phyloP scores from a whole-genome alignment of 2,888 invertebrate species.

The Liopterus haemorrhoidalis region DNA sequence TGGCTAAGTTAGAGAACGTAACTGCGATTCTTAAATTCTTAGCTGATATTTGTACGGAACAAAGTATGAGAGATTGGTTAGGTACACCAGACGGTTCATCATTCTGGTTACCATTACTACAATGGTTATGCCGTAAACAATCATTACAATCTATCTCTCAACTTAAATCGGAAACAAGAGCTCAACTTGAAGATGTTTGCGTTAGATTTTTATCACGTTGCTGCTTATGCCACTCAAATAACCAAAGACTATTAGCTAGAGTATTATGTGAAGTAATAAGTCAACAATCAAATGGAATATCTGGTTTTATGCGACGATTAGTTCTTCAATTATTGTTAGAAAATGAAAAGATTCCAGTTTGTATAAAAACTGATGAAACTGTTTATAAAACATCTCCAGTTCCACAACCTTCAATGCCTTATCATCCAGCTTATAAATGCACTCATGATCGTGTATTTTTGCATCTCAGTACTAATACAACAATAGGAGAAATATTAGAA shows the following conservation, averaged over 20 bases:
- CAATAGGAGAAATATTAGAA: conserved; percentile 66
- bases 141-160: conserved; percentile 8
- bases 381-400: conserved; percentile 41
- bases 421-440: conserved; percentile 67
- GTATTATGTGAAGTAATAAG: conserved; percentile 72
- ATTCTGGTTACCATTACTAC: conserved; percentile 82
- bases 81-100: conserved; percentile 70
- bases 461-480: conserved; percentile 68
- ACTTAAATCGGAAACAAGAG: conserved; percentile 42
- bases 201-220: conserved; percentile 78
- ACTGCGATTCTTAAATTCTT: conserved; percentile 73
- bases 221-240: conserved; percentile 76
- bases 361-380: conserved; percentile 51
- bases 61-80: conserved; percentile 81
- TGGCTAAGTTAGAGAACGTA: conserved; percentile 55
- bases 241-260: conserved; percentile 76
- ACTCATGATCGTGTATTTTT: conserved; percentile 67
- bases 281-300: conserved; percentile 61
- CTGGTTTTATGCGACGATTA: conserved; percentile 81
- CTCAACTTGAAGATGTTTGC: conserved; percentile 66
- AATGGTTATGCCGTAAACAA: conserved; percentile 58
- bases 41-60: conserved; percentile 72
- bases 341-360: conserved; percentile 75
- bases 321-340: conserved; percentile 81
- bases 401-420: conserved; percentile 42